Conservation (phyloP, 2,888 invertebrate species). For the Herminia tarsipennalis region DNA sequence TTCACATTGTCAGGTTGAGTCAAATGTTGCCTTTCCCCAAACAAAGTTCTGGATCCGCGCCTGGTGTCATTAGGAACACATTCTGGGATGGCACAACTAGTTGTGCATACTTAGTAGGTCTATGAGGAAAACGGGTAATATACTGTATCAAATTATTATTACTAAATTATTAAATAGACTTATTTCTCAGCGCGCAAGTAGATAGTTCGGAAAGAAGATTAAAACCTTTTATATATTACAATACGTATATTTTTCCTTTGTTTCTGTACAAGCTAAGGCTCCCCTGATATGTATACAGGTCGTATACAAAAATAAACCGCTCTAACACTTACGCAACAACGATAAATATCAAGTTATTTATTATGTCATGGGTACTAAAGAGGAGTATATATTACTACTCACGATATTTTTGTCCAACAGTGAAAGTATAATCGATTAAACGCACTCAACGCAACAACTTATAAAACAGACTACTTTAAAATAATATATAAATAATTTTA, state of each 20-base stretch:
- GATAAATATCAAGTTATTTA: conserved; percentile 36
- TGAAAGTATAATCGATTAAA: conserved; percentile 13
- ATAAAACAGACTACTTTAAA: too few relatives aligned
- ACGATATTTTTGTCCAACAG: conserved; percentile 6
- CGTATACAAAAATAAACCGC: conserved; percentile 82
- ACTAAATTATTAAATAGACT: neutral
- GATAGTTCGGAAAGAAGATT: conserved; percentile 44
- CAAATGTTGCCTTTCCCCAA: too few relatives aligned
- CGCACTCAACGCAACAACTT: too few relatives aligned
- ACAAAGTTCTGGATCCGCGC: too few relatives aligned
- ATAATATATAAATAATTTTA: too few relatives aligned
- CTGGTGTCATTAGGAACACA: too few relatives aligned
- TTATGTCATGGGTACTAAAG: conserved; percentile 11
- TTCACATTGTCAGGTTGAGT: too few relatives aligned
- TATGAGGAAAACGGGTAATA: too few relatives aligned
- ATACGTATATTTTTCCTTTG: conserved; percentile 34
- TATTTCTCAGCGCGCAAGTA: conserved; percentile 23
- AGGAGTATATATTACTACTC: conserved; percentile 2
- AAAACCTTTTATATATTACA: conserved; percentile 33
- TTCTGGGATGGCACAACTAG: too few relatives aligned
- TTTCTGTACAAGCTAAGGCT: conserved; percentile 70
- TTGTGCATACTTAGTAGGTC: too few relatives aligned
- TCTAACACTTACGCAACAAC: conserved; percentile 73
- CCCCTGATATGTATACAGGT: conserved; percentile 79
- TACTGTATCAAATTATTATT: too few relatives aligned